Base-by-base conservation (phyloP, 2,888 invertebrate genomes). In the Drosophila pegasa region DNA sequence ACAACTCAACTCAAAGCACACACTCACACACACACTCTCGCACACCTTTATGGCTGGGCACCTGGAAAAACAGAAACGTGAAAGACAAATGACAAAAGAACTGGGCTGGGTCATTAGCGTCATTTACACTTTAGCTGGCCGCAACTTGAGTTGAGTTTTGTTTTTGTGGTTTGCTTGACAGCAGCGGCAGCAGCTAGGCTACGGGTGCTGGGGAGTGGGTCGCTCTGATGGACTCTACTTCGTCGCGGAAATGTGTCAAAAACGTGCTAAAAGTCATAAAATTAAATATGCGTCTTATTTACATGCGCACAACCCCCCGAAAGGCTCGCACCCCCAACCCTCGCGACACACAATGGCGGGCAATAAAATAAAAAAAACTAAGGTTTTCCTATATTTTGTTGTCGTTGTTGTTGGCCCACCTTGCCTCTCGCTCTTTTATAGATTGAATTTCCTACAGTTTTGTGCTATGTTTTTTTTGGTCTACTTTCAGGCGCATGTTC, bases 401-500 rank as follows among this genome's bases (percentile, higher is more conserved):
- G 41, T 54, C 37, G 9, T 3, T 3, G 12, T 9, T 14, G n/a
- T 29, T 54, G 22, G 5, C 22, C 2, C 37, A 33, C 12, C 22
- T 16, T 22, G 14, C 9, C n/a, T 16, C 55, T 47, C 54, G 45
- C 52, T 22, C 18, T 61, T 41, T 52, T 48, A 29, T 27, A 16
- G 38, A n/a, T 22, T 45, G 43, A 33, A 38, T 74, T 45, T 22
- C 16, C 37, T 59, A 54, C 40, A 52, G 52, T 48, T 66, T 16
- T 1, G n/a, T 4, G 9, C 12, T 22, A n/a, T 16, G 12, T 25
- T 25, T 22, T 45, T 54, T 58, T 50, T 61, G 61, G 55, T 71
- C 57, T 67, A 56, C 71, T 91, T 93, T 76, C 94, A 99, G 99
- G 93, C 95, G 99, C 89, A 99, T 99, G 99, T 99, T 99, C 93